phyloP scores from a whole-genome alignment of 2,888 invertebrate species.

The Sesamia inferens region DNA sequence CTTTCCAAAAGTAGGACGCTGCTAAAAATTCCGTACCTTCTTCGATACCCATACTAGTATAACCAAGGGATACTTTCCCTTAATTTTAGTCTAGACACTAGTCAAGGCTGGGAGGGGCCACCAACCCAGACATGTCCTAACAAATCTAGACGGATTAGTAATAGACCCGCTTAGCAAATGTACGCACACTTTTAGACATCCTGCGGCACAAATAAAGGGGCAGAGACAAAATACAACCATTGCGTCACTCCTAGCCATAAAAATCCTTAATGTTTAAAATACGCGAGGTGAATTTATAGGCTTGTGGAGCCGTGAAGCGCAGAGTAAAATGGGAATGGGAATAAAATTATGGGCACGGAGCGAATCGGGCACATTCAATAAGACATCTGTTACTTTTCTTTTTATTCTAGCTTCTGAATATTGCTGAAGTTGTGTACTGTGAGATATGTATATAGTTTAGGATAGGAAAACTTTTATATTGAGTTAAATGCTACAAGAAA shows the following conservation, averaged over 20 bases:
- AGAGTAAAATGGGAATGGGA: constrained; percentile 31
- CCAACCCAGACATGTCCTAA: background rate
- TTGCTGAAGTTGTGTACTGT: background rate
- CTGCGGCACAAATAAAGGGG: constrained; percentile 1
- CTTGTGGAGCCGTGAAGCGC: constrained; percentile 29
- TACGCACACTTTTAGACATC: constrained; percentile 7
- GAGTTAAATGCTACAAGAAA: constrained; percentile 11
- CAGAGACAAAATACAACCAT: constrained; percentile 24
- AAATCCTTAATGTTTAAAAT: constrained; percentile 55
- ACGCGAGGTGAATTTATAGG: constrained; percentile 47
- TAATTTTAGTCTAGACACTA: background rate
- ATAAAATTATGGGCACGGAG: constrained; percentile 34
- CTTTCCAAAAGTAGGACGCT: background rate
- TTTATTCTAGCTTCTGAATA: background rate
- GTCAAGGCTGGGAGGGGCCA: background rate
- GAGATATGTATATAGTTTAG: background rate
- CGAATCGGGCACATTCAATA: constrained; percentile 34
- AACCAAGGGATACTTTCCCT: background rate
- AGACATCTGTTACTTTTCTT: constrained; percentile 21
- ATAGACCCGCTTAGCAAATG: background rate
- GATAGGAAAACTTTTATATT: constrained; percentile 34
- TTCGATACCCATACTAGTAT: background rate
- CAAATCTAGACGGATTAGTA: background rate
- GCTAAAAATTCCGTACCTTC: background rate
- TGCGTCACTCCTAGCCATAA: constrained; percentile 42